These are phyloP conservation scores for Rhinopomastus cyanomelas DNA, from an alignment of 2,113 vertebrate species.

Conservation along the genomic window DNA sequence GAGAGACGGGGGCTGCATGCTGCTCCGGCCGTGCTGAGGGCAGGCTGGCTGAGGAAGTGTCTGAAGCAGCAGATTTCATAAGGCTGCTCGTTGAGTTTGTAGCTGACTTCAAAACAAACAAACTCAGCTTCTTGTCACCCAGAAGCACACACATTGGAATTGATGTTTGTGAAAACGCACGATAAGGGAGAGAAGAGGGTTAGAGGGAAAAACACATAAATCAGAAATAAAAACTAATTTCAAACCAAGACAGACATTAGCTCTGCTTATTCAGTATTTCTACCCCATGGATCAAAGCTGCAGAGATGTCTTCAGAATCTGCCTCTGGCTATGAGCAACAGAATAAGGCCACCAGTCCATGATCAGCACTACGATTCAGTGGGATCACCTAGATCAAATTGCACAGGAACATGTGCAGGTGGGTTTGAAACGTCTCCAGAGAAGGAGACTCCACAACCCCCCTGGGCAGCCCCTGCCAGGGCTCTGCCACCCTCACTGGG, in stretches of 20 bases:
- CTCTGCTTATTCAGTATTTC: neutral
- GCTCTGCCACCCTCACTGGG: no score
- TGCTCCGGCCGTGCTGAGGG: neutral
- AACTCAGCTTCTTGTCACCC: neutral
- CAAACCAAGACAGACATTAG: neutral
- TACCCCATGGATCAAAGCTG: neutral
- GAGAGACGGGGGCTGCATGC: neutral
- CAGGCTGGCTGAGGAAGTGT: neutral
- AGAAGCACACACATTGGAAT: neutral
- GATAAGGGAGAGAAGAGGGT: neutral
- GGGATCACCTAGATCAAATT: no score
- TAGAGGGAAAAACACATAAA: neutral
- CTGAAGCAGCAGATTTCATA: neutral
- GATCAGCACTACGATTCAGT: neutral
- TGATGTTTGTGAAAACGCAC: neutral
- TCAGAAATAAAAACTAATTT: neutral
- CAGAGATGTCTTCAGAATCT: neutral
- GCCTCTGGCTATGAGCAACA: neutral
- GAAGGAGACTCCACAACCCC: no score
- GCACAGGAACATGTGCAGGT: no score
- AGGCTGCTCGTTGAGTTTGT: neutral
- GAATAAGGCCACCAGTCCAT: neutral
- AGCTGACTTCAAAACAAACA: neutral
- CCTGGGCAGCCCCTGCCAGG: no score
- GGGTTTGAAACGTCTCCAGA: no score